A percentile compares a stretch with the other conserved stretches of the same genome.
These are phyloP conservation scores for Hirtodrosophila trivittata DNA, from an alignment of 2,888 invertebrate species.

Conservation along the genomic window DNA sequence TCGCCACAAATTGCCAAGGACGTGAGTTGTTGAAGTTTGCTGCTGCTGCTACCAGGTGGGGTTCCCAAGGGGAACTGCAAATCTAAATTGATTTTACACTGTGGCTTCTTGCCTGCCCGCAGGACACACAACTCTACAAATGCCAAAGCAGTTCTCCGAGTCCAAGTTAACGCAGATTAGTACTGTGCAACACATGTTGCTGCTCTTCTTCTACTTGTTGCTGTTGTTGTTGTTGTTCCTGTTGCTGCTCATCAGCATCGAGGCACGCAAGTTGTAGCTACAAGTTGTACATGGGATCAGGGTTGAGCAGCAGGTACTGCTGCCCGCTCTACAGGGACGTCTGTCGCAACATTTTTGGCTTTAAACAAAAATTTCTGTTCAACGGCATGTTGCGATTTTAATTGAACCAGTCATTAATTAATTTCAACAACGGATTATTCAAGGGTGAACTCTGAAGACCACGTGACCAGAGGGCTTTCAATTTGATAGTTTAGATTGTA, in stretches of 20 bases:
- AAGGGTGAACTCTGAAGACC: constrained; percentile 23
- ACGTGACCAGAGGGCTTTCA: too few species aligned
- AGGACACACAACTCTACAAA: constrained; percentile 61
- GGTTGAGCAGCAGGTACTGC: constrained; percentile 19
- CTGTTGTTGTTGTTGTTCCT: constrained; percentile 29
- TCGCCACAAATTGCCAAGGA: constrained; percentile 73
- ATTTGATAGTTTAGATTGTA: not conserved
- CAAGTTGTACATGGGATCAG: constrained; percentile 69
- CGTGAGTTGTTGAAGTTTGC: constrained; percentile 53
- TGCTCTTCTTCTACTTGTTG: constrained; percentile 35
- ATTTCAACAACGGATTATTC: constrained; percentile 71
- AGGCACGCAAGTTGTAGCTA: constrained; percentile 76
- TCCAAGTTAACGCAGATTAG: constrained; percentile 65
- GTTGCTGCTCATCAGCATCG: constrained; percentile 69
- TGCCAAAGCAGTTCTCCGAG: constrained; percentile 23
- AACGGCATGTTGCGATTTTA: constrained; percentile 83
- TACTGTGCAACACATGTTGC: constrained; percentile 68
- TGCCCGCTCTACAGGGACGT: constrained; percentile 7
- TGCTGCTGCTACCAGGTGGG: not conserved
- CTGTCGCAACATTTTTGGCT: constrained; percentile 39
- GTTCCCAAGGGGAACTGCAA: constrained; percentile 46
- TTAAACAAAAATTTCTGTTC: constrained; percentile 67
- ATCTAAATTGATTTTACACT: constrained; percentile 81
- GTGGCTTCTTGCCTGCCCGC: constrained; percentile 53
- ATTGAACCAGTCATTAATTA: constrained; percentile 84